Evolutionary conservation across 2,797 vertebrate genomes (phyloP).

Genomic region (Oryzias sinensis): DNA sequence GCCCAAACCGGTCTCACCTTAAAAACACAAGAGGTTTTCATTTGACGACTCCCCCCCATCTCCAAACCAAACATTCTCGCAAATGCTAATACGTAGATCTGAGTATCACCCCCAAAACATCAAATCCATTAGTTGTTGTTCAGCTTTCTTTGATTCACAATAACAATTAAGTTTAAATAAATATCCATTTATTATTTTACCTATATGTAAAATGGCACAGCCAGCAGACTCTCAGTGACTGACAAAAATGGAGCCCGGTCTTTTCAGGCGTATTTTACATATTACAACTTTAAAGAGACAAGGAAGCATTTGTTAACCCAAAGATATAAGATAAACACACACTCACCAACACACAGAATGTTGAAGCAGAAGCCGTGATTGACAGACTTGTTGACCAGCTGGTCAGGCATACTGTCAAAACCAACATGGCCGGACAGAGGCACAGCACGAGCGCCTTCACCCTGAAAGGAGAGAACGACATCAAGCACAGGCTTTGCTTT

Average conservation of each 20-base stretch:
- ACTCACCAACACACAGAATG: conserved; percentile 99
- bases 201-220: conserved; percentile 18
- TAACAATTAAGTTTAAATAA: too few species aligned
- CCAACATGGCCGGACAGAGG: conserved; percentile 96
- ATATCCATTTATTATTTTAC: not conserved
- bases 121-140: too few species aligned
- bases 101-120: too few species aligned
- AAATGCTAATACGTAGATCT: too few species aligned
- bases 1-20: conserved; percentile 96
- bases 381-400: conserved; percentile 99
- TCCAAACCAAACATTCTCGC: too few species aligned
- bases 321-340: conserved; percentile 37
- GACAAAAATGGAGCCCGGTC: too few species aligned
- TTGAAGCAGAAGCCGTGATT: conserved; percentile 99
- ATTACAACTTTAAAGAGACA: conserved; percentile 32
- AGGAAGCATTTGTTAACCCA: conserved; percentile 32
- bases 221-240: too few species aligned
- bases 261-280: too few species aligned
- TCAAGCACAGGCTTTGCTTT: conserved; percentile 9
- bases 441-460: conserved; percentile 90
- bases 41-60: not conserved
- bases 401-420: conserved; percentile 99
- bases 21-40: not conserved
- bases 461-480: conserved; percentile 61
- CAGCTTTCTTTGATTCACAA: too few species aligned